Conservation (phyloP, 1,140 invertebrate genomes). For the Araneus ventricosus region DNA sequence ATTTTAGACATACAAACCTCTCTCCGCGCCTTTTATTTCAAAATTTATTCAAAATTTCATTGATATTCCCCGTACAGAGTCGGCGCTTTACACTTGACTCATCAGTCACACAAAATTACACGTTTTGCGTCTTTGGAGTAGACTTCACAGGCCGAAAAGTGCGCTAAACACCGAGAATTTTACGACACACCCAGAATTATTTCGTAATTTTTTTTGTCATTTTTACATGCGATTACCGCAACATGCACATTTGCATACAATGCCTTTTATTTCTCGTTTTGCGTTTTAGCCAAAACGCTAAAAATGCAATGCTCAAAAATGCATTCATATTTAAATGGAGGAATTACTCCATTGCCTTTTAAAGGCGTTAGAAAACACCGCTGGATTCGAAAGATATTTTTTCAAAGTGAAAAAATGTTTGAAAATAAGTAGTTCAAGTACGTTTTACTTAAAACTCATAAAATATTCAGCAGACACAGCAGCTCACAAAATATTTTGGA, state of each 20-base stretch:
- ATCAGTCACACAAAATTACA: background rate
- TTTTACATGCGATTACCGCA: background rate
- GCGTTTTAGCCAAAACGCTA: too few species aligned
- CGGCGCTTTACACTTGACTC: background rate
- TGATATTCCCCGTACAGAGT: background rate
- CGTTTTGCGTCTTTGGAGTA: background rate
- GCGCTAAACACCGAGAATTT: background rate
- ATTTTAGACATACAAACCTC: background rate
- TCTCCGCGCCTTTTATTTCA: background rate
- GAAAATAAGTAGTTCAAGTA: too few species aligned
- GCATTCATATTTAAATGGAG: too few species aligned
- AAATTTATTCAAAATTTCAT: slow-evolving; percentile 5
- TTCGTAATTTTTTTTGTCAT: background rate
- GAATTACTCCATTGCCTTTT: too few species aligned
- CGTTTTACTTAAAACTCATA: too few species aligned
- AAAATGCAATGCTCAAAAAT: too few species aligned
- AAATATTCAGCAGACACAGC: too few species aligned
- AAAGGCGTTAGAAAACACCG: too few species aligned
- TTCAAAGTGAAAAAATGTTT: too few species aligned
- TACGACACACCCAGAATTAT: slow-evolving; percentile 3
- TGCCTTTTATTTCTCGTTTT: background rate
- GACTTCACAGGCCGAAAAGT: background rate
- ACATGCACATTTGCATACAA: background rate
- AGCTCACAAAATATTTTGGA: too few species aligned
- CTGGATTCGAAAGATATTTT: too few species aligned